phyloP scores from a whole-genome alignment of 2,113 vertebrate genomes.

The Cavia porcellus region DNA sequence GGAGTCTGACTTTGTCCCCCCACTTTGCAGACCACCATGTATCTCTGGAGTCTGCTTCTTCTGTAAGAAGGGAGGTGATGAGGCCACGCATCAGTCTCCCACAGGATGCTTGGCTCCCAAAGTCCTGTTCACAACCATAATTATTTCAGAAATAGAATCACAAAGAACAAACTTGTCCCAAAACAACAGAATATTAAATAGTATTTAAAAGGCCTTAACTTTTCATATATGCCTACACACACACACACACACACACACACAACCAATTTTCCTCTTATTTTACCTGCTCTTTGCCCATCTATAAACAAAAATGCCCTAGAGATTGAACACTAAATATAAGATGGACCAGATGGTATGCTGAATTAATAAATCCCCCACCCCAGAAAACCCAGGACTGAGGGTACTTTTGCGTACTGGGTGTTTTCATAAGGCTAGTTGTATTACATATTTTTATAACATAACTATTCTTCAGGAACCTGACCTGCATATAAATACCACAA shows the following conservation, averaged over 20 bases:
- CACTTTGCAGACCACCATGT: neutral
- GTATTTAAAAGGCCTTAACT: neutral
- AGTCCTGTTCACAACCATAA: neutral
- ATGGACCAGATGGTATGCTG: constrained; percentile 31
- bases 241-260: neutral
- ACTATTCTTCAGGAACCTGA: constrained; percentile 2
- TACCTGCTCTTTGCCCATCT: constrained; percentile 13
- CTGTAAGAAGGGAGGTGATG: neutral
- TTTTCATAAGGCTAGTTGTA: constrained; percentile 55
- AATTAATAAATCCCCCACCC: neutral
- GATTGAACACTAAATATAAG: constrained; percentile 43
- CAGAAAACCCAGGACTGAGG: neutral
- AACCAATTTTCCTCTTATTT: constrained; percentile 6
- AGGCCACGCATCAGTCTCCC: neutral
- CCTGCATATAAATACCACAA: neutral
- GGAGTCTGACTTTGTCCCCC: neutral
- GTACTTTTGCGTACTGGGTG: constrained; percentile 22
- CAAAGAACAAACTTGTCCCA: constrained; percentile 27
- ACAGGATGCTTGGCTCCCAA: neutral
- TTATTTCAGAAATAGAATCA: constrained; percentile 31
- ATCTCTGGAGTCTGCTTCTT: neutral
- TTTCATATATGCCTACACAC: neutral
- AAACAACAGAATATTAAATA: constrained; percentile 8
- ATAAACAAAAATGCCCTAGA: constrained; percentile 52
- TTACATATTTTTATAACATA: constrained; percentile 12